A percentile compares a stretch with the other conserved stretches of the same genome.
Evolutionary conservation across 2,797 vertebrate genomes (phyloP).

Genomic region (Mormyrus hasselquistii): DNA sequence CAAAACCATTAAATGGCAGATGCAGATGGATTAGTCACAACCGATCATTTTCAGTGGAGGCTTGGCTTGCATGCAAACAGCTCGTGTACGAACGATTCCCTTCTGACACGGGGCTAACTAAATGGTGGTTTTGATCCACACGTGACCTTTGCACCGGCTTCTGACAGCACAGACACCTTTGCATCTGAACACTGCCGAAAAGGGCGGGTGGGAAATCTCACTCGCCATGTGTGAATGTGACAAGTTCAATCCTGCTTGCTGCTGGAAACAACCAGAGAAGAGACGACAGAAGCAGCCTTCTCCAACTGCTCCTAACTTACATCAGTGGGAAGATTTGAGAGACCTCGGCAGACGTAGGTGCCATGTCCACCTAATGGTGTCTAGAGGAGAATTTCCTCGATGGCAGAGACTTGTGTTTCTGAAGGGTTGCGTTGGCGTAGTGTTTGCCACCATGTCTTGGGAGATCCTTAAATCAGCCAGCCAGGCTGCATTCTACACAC

Average conservation of each 20-base stretch:
- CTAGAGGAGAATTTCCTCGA: background rate
- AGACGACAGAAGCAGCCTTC: background rate
- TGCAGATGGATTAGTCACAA: background rate
- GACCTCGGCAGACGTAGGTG: background rate
- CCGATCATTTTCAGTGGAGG: background rate
- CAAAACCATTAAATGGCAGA: background rate
- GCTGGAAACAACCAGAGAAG: background rate
- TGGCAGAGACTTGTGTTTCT: background rate
- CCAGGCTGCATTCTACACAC: background rate
- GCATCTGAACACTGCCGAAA: background rate
- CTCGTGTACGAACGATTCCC: background rate
- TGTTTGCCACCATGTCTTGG: background rate
- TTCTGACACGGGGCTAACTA: background rate
- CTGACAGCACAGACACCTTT: background rate
- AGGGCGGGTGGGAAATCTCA: background rate
- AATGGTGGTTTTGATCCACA: background rate
- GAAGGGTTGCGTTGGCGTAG: background rate
- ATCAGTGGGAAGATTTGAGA: background rate
- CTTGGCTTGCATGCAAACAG: background rate
- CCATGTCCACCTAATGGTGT: background rate
- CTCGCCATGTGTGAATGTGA: background rate
- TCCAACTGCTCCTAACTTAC: background rate
- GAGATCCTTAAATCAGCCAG: background rate
- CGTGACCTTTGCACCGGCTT: background rate
- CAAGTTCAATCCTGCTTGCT: slow-evolving; percentile 3